Conservation (phyloP, 2,797 vertebrate genomes). For the Lepus oiostolus region DNA sequence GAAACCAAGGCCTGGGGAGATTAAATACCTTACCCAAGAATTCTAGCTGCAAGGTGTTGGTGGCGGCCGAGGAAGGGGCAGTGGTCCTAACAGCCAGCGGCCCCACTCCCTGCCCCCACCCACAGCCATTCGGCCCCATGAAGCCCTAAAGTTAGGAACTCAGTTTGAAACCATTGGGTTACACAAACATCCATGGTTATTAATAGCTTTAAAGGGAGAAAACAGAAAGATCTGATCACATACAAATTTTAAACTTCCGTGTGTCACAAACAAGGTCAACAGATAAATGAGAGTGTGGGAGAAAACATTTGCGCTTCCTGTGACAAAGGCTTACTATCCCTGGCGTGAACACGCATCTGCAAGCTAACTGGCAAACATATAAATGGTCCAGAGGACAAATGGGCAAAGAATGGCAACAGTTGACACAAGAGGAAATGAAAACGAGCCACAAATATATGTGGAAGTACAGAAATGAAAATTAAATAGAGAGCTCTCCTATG, state of each 20-base stretch:
- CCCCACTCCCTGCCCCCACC: background rate
- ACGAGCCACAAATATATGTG: background rate
- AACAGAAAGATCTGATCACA: constrained; percentile 64
- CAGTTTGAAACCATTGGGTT: constrained; percentile 33
- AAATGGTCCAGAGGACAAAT: background rate
- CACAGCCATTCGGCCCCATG: background rate
- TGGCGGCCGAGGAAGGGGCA: background rate
- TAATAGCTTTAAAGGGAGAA: constrained; percentile 69
- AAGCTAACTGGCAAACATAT: background rate
- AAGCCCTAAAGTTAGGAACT: constrained; percentile 26
- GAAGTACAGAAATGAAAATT: constrained; percentile 47
- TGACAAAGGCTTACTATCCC: constrained; percentile 17
- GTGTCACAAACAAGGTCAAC: constrained; percentile 39
- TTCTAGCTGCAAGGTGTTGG: background rate
- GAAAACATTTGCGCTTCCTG: constrained; percentile 49
- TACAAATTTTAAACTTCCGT: constrained; percentile 60
- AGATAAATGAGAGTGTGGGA: constrained; percentile 39
- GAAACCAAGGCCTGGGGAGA: background rate
- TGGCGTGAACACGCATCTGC: background rate
- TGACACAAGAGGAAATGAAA: constrained; percentile 64
- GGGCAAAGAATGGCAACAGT: background rate
- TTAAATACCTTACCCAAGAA: background rate
- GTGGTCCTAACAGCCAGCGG: background rate
- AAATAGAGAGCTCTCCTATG: background rate
- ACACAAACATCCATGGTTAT: constrained; percentile 67